Base-by-base conservation (phyloP, 1,140 invertebrate genomes). In the Lordiphosa collinella region DNA sequence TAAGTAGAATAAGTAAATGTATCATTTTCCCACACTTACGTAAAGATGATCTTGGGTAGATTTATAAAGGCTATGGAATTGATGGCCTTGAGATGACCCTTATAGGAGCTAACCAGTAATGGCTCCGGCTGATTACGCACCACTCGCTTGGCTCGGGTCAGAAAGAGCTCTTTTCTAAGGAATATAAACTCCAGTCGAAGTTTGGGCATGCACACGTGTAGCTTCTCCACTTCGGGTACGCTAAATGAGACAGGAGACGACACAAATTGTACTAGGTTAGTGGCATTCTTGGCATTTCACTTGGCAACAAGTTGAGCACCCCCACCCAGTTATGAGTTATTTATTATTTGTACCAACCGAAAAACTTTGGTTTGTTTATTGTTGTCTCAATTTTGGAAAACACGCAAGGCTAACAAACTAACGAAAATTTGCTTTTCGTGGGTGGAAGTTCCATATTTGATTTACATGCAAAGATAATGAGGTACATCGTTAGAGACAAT, bases 111-210 rank as follows among this genome's bases (percentile, higher is more conserved):
- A 10, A 95, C 90, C 36, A 95, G 89, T 40, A 93, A 71, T 1
- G 94, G 94, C 41, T 91, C 86, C 0, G 90, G 85, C 88, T 94
- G 93, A 74, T 90, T 84, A 53, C 89, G 89, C 13, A 91, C 89
- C 37, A 91, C 89, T 64, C 92, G 90, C 87, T 93, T 93, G 29
- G 93, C 93, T 49, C 93, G 90, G 1, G 93, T 92, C 41, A 90
- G 60, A 41, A 92, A 88, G 48, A 90, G 89, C 55, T 93, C 92
- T 34, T 90, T 91, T 90, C 92, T 92, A 84, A 94, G 80, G 87
- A 95, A 95, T 57, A 94, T 92, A 88, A 95, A 95, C 69, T 91
- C 90, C 54, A 93, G 59, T 25, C 92, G 90, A 14, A 94, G 89
- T 12, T 79, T 59, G 3, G 92, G 91, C 90, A 93, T 91, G 68